phyloP scores from a whole-genome alignment of 2,888 invertebrate species.

The Merodon equestris region DNA sequence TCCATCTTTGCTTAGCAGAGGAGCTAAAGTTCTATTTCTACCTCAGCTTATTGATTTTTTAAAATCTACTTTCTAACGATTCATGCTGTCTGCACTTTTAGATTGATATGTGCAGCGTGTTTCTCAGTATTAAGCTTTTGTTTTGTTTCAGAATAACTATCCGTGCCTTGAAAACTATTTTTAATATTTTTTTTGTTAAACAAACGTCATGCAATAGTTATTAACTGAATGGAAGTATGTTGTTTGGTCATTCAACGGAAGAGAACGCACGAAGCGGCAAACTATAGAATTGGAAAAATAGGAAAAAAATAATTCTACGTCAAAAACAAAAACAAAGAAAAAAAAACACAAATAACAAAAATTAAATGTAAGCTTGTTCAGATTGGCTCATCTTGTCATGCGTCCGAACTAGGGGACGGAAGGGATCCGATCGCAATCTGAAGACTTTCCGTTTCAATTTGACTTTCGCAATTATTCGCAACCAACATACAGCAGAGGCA shows the following conservation, averaged over 20 bases:
- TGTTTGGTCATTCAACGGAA: not conserved
- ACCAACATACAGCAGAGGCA: conserved; percentile 36
- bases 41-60: conserved; percentile 49
- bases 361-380: not conserved
- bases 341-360: conserved; percentile 34
- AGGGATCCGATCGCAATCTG: conserved; percentile 26
- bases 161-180: conserved; percentile 3
- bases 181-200: too few species aligned
- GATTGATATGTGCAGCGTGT: too few species aligned
- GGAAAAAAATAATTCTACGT: too few species aligned
- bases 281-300: conserved; percentile 21
- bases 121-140: too few species aligned
- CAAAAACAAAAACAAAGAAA: conserved; percentile 11
- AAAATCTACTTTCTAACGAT: not conserved
- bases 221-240: too few species aligned
- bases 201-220: too few species aligned
- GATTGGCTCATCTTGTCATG: conserved; percentile 53
- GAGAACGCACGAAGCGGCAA: conserved; percentile 14
- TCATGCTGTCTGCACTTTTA: too few species aligned
- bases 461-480: conserved; percentile 22
- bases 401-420: not conserved
- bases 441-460: conserved; percentile 57
- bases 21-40: conserved; percentile 4
- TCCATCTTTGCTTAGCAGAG: not conserved
- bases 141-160: conserved; percentile 9